A percentile compares a stretch with the other conserved stretches of the same genome.
Conservation (phyloP, 1,140 invertebrate species). For the Palaemon carinicauda region DNA sequence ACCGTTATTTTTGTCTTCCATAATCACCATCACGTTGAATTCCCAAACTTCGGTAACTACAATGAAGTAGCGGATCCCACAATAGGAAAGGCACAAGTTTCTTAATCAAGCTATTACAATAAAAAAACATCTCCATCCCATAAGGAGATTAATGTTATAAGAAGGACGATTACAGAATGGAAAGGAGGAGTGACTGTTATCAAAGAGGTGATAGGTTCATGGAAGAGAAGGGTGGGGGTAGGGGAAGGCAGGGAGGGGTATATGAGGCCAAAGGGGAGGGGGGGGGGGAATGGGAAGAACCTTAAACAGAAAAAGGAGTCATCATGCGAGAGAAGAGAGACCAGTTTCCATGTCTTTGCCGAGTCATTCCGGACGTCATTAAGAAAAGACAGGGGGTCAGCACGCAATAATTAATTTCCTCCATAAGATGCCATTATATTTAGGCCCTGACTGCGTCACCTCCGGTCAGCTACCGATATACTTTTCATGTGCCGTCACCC, state of each 20-base stretch:
- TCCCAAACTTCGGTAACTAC: too few species aligned
- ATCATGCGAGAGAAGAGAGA: background rate
- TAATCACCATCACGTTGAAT: too few species aligned
- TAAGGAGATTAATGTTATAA: too few species aligned
- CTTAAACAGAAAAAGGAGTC: too few species aligned
- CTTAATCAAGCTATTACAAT: too few species aligned
- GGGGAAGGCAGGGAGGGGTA: background rate
- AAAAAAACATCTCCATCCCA: too few species aligned
- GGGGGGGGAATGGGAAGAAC: background rate
- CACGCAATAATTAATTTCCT: constrained; percentile 12
- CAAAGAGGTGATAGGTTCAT: background rate
- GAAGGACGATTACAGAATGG: too few species aligned
- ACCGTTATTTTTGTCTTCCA: too few species aligned
- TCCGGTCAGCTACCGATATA: background rate
- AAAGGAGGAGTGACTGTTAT: background rate
- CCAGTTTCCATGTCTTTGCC: background rate
- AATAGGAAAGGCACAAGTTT: too few species aligned
- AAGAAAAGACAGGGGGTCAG: background rate
- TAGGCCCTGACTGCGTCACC: background rate
- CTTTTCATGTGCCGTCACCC: too few species aligned
- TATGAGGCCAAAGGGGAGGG: background rate
- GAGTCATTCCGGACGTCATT: background rate
- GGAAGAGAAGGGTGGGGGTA: background rate
- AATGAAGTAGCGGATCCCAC: too few species aligned
- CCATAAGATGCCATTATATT: constrained; percentile 2